A percentile compares a stretch with the other conserved stretches of the same genome.
Evolutionary conservation across 2,797 vertebrate genomes (phyloP).

Genomic region (Pyrocephalus nanus): DNA sequence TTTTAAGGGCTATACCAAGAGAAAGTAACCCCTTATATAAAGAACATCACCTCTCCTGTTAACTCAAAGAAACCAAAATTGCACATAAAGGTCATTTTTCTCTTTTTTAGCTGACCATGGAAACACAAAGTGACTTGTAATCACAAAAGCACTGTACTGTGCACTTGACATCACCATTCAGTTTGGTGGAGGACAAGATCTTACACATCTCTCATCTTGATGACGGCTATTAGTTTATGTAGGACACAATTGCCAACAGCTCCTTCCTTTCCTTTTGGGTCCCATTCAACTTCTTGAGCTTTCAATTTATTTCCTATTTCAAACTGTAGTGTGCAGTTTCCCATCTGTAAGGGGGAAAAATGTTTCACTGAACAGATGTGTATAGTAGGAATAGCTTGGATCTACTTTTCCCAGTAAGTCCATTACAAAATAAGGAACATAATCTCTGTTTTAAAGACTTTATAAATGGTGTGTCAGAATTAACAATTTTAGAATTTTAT

Average conservation of each 20-base stretch:
- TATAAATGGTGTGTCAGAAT: neutral
- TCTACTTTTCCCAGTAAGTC: neutral
- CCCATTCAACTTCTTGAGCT: neutral
- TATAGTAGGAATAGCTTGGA: neutral
- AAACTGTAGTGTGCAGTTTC: neutral
- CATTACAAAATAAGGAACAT: neutral
- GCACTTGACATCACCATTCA: neutral
- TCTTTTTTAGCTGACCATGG: neutral
- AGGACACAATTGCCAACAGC: neutral
- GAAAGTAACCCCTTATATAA: neutral
- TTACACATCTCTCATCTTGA: neutral
- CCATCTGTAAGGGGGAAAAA: neutral
- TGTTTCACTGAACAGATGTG: neutral
- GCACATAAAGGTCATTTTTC: neutral
- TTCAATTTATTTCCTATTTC: neutral
- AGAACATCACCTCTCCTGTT: neutral
- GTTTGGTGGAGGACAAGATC: neutral
- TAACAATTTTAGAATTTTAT: neutral
- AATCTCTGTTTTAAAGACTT: neutral
- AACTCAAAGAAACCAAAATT: neutral
- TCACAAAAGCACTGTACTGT: neutral
- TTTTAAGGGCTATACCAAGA: neutral
- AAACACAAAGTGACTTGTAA: neutral
- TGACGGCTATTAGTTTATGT: neutral
- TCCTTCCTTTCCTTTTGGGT: neutral